Conservation (phyloP, 2,888 invertebrate species). For the Drosophila recens region DNA sequence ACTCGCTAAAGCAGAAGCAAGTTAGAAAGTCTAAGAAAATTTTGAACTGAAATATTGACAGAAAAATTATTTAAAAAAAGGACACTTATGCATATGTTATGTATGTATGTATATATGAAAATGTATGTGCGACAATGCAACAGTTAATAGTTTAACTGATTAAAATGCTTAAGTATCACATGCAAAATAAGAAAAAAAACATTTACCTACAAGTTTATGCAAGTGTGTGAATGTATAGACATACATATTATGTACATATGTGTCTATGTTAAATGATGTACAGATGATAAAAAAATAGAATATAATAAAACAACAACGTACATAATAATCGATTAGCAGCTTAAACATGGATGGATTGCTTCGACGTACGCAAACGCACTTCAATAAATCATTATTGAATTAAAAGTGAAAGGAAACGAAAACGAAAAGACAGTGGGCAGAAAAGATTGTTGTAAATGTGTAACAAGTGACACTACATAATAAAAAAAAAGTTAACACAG, state of each 20-base stretch:
- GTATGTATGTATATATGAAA: background rate
- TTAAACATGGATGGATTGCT: constrained; percentile 12
- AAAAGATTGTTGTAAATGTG: constrained; percentile 6
- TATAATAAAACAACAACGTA: background rate
- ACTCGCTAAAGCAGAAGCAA: background rate
- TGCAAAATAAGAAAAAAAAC: background rate
- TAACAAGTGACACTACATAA: constrained; percentile 33
- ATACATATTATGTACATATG: background rate
- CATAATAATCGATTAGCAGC: constrained; percentile 35
- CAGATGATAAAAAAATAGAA: background rate
- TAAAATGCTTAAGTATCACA: background rate
- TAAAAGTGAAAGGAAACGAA: constrained; percentile 3
- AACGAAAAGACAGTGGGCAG: background rate
- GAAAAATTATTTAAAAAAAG: background rate
- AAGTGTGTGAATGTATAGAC: background rate
- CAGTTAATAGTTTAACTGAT: constrained; percentile 12
- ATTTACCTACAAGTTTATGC: background rate
- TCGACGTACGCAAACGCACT: constrained; percentile 1
- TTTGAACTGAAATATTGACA: background rate
- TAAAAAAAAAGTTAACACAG: background rate
- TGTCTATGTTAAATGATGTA: constrained; percentile 5
- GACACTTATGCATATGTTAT: background rate
- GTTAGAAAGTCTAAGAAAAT: background rate
- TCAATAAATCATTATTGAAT: constrained; percentile 5
- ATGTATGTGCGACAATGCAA: constrained; percentile 15